Evolutionary conservation across 2,797 vertebrate genomes (phyloP).

Genomic region (Clarias fuscus): DNA sequence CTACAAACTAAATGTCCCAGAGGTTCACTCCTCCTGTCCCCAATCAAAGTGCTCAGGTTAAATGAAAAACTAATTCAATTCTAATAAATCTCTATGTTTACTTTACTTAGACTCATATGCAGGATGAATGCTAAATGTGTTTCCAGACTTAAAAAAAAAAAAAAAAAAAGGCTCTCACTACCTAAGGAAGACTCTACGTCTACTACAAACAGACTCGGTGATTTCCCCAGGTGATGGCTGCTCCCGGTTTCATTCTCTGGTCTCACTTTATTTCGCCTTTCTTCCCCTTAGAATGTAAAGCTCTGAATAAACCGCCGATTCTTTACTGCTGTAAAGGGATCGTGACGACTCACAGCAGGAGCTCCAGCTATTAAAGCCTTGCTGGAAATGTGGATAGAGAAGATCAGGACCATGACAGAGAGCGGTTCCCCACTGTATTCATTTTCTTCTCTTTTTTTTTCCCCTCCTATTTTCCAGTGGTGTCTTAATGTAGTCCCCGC

Average conservation of each 20-base stretch:
- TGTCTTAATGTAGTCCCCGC: background rate
- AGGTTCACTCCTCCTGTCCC: background rate
- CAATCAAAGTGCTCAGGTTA: background rate
- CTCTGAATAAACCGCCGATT: slow-evolving; percentile 4
- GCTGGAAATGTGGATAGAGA: slow-evolving; percentile 34
- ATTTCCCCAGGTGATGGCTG: slow-evolving; percentile 7
- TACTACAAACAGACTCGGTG: background rate
- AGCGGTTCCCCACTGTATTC: slow-evolving; percentile 14
- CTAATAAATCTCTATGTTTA: background rate
- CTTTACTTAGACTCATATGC: background rate
- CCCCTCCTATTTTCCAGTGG: background rate
- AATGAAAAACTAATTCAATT: background rate
- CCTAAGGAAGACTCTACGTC: background rate
- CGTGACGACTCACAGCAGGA: slow-evolving; percentile 17
- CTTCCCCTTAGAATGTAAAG: slow-evolving; percentile 6
- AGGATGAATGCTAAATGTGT: background rate
- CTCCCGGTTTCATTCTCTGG: background rate
- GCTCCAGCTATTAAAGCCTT: slow-evolving; percentile 21
- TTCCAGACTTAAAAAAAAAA: background rate
- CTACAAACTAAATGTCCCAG: background rate
- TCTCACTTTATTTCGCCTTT: background rate
- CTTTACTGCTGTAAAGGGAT: slow-evolving; percentile 26
- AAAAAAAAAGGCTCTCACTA: background rate
- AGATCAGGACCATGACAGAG: slow-evolving; percentile 2
- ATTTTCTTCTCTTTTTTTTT: background rate